Base-by-base conservation (phyloP, 1,140 invertebrate genomes). In the Pinna nobilis region DNA sequence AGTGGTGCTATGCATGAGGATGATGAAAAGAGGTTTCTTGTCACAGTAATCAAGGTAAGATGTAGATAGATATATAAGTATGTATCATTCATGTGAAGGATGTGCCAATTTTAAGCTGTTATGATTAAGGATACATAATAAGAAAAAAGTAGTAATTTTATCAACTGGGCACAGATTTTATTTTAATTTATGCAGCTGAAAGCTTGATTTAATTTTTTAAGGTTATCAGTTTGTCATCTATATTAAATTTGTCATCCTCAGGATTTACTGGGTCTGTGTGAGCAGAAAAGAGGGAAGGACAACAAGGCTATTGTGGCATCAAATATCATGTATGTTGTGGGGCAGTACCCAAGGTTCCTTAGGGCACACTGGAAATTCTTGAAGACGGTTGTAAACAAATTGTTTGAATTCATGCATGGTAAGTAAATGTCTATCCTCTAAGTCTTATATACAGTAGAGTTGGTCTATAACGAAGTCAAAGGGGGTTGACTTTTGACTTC, bases 251-350 rank as follows among this genome's bases (percentile, higher is more conserved):
- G 9, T 2, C 57, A n/a, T 50, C 11, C 30, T 25, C 74, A 89
- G 90, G 98, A 99, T 89, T 91, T 99, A 60, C 92, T 99, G 37
- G 97, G 97, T 2, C 90, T 99, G 13, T 99, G 98, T 90, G 98
- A 99, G 89, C 98, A 99, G 87, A 99, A 99, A 88, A 95, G 98
- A 82, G 98, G 98, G 11, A 99, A 99, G 91, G 98, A 99, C 89
- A 99, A 99, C 89, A 99, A 99, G 90, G 98, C 98, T 55, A 99
- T 99, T 63, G 98, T 99, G 85, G 98, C 98, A 6, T 99, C 97
- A 72, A 99, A 99, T 89, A 99, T 99, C 77, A 99, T 99, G 98
- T 99, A 99, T 89, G 98, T 99, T 75, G 98, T 99, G 37, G 98
- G 98, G 30, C 98, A 99, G 87, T 99, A 99, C 91, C 98, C 98